These are phyloP conservation scores for Drosophila takahashii DNA, from an alignment of 1,140 invertebrate genomes.

Conservation along the genomic window DNA sequence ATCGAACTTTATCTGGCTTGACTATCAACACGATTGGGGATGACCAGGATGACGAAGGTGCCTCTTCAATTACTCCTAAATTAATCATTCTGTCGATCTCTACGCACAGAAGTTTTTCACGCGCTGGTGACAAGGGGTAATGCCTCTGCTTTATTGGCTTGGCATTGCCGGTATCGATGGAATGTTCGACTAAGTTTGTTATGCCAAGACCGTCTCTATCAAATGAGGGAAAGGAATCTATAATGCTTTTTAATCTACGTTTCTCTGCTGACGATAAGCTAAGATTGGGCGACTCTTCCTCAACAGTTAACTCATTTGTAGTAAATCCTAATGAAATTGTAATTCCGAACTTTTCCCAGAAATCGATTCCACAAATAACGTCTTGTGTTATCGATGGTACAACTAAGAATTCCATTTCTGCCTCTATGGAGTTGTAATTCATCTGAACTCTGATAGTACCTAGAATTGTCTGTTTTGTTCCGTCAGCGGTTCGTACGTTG, in stretches of 20 bases:
- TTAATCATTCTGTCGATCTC: constrained; percentile 7
- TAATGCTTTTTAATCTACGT: neutral
- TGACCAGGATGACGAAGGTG: constrained; percentile 4
- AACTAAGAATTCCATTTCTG: constrained; percentile 2
- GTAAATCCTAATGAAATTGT: neutral
- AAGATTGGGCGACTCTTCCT: neutral
- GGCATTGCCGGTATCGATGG: constrained; percentile 1
- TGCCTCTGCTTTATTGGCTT: constrained; percentile 2
- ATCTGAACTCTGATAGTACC: neutral
- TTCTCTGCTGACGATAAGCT: neutral
- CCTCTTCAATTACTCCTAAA: constrained; percentile 4
- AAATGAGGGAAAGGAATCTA: neutral
- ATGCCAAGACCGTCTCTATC: neutral
- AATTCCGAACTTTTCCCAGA: neutral
- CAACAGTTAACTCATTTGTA: neutral
- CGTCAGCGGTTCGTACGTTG: neutral
- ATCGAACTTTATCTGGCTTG: constrained; percentile 5
- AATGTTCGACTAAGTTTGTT: neutral
- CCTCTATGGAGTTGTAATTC: neutral
- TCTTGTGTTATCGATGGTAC: constrained; percentile 3
- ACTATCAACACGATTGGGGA: constrained; percentile 9
- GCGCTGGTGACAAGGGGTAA: constrained; percentile 5
- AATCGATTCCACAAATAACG: constrained; percentile 1
- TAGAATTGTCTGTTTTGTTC: neutral
- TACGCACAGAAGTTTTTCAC: neutral